These are phyloP conservation scores for Lanius ludovicianus DNA, from an alignment of 2,113 vertebrate species.

Conservation along the genomic window DNA sequence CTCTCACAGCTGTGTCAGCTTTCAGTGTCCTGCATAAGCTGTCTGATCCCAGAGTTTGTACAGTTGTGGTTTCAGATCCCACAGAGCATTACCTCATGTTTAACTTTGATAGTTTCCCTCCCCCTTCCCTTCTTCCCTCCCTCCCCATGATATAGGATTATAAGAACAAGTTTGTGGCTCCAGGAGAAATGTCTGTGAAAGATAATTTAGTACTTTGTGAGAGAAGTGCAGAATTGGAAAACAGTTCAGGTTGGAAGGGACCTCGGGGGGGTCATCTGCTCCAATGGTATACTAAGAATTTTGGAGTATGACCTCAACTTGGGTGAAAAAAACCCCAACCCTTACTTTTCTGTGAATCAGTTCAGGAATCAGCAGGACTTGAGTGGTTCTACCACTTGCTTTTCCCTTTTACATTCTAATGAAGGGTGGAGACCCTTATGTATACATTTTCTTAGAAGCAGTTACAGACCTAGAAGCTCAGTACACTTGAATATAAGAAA, in stretches of 20 bases:
- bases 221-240: background rate
- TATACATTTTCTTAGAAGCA: background rate
- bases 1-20: background rate
- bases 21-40: background rate
- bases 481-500: background rate
- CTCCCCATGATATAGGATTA: background rate
- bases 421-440: background rate
- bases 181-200: background rate
- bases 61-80: background rate
- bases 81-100: background rate
- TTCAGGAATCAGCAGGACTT: background rate
- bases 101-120: background rate
- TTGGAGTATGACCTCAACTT: background rate
- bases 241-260: background rate
- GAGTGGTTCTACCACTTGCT: background rate
- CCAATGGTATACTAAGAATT: background rate
- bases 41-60: background rate
- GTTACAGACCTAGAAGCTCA: background rate
- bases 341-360: background rate
- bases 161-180: background rate
- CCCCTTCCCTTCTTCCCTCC: background rate
- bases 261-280: background rate
- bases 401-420: background rate
- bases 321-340: background rate
- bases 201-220: background rate